Base-by-base conservation (phyloP, 1,140 invertebrate genomes). In the Papilio polyxenes region DNA sequence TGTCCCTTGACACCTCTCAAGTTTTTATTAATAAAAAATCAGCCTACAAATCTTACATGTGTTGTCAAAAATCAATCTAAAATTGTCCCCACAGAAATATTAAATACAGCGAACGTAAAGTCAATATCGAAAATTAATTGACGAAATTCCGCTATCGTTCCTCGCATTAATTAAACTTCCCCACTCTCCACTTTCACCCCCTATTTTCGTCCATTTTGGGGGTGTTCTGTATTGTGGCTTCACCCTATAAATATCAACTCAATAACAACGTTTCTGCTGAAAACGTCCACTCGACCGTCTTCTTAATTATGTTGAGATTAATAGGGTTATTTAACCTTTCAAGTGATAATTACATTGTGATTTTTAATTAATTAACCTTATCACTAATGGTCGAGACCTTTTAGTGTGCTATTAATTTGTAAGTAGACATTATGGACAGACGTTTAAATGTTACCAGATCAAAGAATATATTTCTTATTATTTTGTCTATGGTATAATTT, bases 61-160 rank as follows among this genome's bases (percentile, higher is more conserved):
- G 11, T 7, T 15, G 11, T 37, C 1, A 37, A 72, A 65, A 72
- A 15, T 15, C 23, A 15, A 37, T 40, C 15, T 40, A 40, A 37
- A 72, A 65, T 10, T 31, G 5, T 65, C 65, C 31, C 23, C 31
- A 65, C 62, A 65, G 23, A 65, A 37, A 65, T 65, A 65, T 37
- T 15, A 15, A 72, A 13, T 37, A 13, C 23, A 2, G 20, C 62
- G 1, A 72, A 72, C 31, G 31, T 72, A 72, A 72, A 72, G 13
- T 72, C 31, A 40, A 72, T 72, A 72, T 72, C 11, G 65, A 37
- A 72, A 72, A 72, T 72, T 72, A 72, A 72, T 72, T 72, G 65
- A 72, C 65, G 31, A 72, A 72, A 72, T 13, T 31, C 23, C 62
- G 23, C 65, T 40, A 72, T 72, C 65, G 31, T 40, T 72, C 65